These are phyloP conservation scores for Clanis bilineata DNA, from an alignment of 2,888 invertebrate species.

Conservation along the genomic window DNA sequence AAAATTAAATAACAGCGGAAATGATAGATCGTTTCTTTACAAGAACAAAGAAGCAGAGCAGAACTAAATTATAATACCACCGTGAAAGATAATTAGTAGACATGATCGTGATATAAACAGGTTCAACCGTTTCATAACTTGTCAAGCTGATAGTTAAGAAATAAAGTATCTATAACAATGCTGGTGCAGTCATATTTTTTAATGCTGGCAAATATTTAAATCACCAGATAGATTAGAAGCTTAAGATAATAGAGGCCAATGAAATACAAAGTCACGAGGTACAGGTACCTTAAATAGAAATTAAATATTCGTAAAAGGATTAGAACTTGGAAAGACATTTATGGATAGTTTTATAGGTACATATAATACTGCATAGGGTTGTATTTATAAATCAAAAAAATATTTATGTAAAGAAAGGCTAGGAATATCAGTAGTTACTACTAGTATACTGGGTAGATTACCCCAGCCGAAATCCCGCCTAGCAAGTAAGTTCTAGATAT, in stretches of 20 bases:
- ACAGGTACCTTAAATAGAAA: neutral
- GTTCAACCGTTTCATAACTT: neutral
- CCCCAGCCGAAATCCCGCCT: too few relatives aligned
- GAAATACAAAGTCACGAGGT: neutral
- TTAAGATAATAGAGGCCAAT: neutral
- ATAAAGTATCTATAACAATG: neutral
- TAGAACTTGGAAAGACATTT: neutral
- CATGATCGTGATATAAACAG: neutral
- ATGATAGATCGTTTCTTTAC: neutral
- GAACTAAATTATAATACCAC: neutral
- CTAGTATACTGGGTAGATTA: too few relatives aligned
- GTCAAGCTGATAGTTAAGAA: neutral
- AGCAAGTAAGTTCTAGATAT: too few relatives aligned
- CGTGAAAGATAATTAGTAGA: neutral
- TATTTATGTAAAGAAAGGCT: too few relatives aligned
- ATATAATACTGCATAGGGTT: too few relatives aligned
- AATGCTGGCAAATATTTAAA: neutral
- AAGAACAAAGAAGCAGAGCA: constrained; percentile 1
- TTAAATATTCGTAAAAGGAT: neutral
- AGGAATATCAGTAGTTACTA: too few relatives aligned
- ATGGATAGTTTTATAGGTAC: too few relatives aligned
- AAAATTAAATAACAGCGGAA: neutral
- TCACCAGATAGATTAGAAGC: neutral
- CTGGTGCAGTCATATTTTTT: neutral
- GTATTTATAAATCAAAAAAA: too few relatives aligned